Percentiles rank a stretch among this genome's conserved stretches.
These are phyloP conservation scores for Craseonycteris thonglongyai DNA, from an alignment of 2,113 vertebrate genomes.

Conservation along the genomic window DNA sequence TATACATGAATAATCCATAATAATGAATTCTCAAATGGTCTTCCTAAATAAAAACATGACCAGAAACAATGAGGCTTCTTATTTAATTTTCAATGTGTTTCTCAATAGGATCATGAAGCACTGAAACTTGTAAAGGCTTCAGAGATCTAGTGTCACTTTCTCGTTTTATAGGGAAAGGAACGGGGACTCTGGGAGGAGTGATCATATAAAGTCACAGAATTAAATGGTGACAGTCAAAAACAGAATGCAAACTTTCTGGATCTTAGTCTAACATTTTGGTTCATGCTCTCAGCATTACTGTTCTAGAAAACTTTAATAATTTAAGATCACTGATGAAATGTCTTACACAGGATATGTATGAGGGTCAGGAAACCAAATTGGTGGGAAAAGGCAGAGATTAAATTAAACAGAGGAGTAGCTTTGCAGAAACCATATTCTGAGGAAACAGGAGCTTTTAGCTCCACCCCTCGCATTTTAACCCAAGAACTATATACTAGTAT, in stretches of 20 bases:
- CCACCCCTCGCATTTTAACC: background rate
- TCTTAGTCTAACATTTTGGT: background rate
- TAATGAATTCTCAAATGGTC: conserved; percentile 27
- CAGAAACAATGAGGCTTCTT: background rate
- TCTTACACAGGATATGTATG: background rate
- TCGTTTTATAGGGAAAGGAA: background rate
- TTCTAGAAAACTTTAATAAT: background rate
- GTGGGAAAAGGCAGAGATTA: background rate
- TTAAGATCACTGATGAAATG: background rate
- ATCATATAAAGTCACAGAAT: background rate
- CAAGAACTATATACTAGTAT: background rate
- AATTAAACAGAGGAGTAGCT: background rate
- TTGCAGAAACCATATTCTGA: background rate
- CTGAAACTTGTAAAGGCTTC: background rate
- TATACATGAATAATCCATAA: conserved; percentile 33
- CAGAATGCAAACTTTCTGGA: background rate
- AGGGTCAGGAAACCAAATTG: background rate
- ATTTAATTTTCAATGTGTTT: background rate
- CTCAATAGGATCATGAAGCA: background rate
- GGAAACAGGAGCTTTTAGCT: background rate
- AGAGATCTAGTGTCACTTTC: background rate
- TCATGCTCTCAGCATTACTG: background rate
- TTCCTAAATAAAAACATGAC: conserved; percentile 28
- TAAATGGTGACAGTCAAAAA: background rate
- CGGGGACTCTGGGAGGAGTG: background rate